Percentiles rank a stretch among this genome's conserved stretches.
Evolutionary conservation across 2,888 invertebrate genomes (phyloP).

Genomic region (Lasiommata megera): DNA sequence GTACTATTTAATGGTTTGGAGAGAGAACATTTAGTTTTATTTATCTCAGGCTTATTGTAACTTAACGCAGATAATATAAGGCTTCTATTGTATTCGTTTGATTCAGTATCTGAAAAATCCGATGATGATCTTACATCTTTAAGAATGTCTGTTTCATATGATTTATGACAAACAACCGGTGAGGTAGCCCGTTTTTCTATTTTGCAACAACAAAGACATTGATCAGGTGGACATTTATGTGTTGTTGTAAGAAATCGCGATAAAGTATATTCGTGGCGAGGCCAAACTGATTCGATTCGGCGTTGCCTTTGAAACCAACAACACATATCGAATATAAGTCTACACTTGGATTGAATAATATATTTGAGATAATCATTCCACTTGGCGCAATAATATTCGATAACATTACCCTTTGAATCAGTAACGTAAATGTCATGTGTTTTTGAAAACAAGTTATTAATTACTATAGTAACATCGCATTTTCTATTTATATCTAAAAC

Average conservation of each 20-base stretch:
- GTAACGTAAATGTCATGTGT: slow-evolving; percentile 1
- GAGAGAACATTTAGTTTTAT: neutral
- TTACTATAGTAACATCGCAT: neutral
- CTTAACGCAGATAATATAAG: neutral
- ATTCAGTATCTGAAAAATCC: neutral
- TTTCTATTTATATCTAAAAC: neutral
- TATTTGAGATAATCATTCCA: neutral
- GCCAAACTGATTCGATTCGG: slow-evolving; percentile 1
- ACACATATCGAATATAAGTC: neutral
- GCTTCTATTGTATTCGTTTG: neutral
- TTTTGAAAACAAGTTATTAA: slow-evolving; percentile 1
- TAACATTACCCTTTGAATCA: neutral
- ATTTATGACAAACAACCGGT: neutral
- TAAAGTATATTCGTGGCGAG: neutral
- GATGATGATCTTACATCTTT: neutral
- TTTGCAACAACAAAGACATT: slow-evolving; percentile 7
- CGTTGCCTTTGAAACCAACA: slow-evolving; percentile 7
- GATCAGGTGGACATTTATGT: neutral
- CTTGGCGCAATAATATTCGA: slow-evolving; percentile 3
- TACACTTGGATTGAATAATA: neutral
- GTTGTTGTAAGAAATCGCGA: neutral
- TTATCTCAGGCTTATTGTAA: neutral
- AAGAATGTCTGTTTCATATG: neutral
- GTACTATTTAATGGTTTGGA: neutral
- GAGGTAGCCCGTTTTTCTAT: no score